A percentile compares a stretch with the other conserved stretches of the same genome.
phyloP scores from a whole-genome alignment of 2,797 vertebrate species.

The Crypturellus tataupa region DNA sequence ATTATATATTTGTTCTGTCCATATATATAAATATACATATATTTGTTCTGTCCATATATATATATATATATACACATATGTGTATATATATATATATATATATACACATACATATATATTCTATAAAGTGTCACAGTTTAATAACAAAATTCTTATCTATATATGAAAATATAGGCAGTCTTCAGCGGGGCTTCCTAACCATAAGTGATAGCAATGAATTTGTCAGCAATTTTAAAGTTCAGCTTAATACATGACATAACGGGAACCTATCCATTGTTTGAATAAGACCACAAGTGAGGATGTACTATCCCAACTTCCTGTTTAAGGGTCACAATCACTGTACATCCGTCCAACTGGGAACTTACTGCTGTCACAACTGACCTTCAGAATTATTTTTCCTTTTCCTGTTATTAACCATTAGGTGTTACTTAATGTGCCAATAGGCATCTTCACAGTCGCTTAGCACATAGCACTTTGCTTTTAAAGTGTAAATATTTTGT shows the following conservation, averaged over 20 bases:
- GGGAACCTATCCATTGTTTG: not conserved
- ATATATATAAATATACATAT: not conserved
- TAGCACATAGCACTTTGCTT: not conserved
- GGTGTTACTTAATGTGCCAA: not conserved
- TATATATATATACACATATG: too few relatives aligned
- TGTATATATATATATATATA: too few relatives aligned
- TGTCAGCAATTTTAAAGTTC: not conserved
- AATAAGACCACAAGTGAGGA: not conserved
- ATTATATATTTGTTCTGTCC: rapidly evolving
- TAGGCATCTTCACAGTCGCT: not conserved
- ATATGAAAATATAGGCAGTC: not conserved
- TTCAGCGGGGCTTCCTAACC: not conserved
- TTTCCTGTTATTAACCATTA: not conserved
- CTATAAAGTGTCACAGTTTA: not conserved
- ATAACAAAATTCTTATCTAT: not conserved
- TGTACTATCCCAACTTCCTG: not conserved
- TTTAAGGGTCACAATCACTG: not conserved
- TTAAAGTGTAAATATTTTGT: not conserved
- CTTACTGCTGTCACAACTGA: not conserved
- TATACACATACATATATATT: not conserved
- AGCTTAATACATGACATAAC: rapidly evolving
- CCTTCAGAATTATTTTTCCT: not conserved
- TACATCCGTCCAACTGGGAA: not conserved
- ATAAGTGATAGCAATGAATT: not conserved
- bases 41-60: not conserved